phyloP scores from a whole-genome alignment of 2,888 invertebrate species.

The Pseudococcus jackbeardsleyi region DNA sequence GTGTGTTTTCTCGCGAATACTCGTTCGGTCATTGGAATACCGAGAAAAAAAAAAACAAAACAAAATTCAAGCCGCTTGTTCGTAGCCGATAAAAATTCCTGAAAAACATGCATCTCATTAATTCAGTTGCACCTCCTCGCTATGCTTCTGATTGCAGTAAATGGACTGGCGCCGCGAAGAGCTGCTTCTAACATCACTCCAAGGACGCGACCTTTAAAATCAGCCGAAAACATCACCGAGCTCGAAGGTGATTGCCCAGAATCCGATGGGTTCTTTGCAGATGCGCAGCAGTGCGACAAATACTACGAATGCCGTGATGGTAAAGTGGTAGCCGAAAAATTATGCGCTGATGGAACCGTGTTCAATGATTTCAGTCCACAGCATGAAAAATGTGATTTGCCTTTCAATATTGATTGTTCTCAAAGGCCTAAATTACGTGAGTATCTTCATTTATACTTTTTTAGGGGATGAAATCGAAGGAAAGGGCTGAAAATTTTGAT shows the following conservation, averaged over 20 bases:
- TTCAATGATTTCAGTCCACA: slow-evolving; percentile 87
- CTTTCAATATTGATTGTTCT: slow-evolving; percentile 87
- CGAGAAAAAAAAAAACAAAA: neutral
- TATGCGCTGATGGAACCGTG: slow-evolving; percentile 91
- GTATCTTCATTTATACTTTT: slow-evolving; percentile 70
- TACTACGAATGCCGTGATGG: slow-evolving; percentile 86
- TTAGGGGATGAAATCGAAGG: too few species aligned
- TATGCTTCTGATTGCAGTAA: neutral
- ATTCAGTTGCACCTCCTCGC: neutral
- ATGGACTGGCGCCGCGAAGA: slow-evolving; percentile 25
- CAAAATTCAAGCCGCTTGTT: neutral
- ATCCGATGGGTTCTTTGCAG: slow-evolving; percentile 85
- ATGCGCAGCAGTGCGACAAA: slow-evolving; percentile 89
- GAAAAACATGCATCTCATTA: neutral
- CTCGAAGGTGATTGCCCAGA: slow-evolving; percentile 81
- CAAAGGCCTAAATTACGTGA: slow-evolving; percentile 84
- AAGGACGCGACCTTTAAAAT: slow-evolving; percentile 67
- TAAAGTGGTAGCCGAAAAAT: slow-evolving; percentile 78
- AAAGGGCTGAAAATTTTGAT: too few species aligned
- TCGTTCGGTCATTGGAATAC: neutral
- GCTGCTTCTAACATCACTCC: slow-evolving; percentile 68
- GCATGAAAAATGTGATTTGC: slow-evolving; percentile 89
- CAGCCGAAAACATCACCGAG: slow-evolving; percentile 66
- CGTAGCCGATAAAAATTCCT: neutral
- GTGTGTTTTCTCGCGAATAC: neutral